Conservation (phyloP, 2,113 vertebrate genomes). For the Raphicerus campestris region DNA sequence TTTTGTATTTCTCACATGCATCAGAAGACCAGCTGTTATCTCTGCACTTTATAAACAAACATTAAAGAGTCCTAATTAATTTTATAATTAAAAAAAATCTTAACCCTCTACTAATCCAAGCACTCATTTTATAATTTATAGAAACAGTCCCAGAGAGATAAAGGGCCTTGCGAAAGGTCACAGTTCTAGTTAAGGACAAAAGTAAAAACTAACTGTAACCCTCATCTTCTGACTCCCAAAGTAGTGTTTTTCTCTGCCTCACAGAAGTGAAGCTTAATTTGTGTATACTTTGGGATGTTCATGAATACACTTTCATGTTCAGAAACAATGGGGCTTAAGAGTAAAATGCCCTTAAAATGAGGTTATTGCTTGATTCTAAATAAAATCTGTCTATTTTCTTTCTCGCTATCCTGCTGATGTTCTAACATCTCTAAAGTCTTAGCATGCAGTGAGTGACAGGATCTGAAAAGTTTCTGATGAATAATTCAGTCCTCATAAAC, state of each 20-base stretch:
- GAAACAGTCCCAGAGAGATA: background rate
- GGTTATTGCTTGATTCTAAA: background rate
- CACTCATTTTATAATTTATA: slow-evolving; percentile 8
- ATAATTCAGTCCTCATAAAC: slow-evolving; percentile 48
- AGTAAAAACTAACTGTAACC: background rate
- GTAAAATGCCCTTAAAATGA: background rate
- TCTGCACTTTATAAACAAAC: background rate
- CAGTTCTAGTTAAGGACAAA: background rate
- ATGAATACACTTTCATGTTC: background rate
- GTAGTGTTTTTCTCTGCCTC: background rate
- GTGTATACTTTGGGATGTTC: background rate
- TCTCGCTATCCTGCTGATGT: background rate
- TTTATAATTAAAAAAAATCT: background rate
- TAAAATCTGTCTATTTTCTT: background rate
- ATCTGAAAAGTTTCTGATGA: slow-evolving; percentile 44
- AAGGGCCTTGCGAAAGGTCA: background rate
- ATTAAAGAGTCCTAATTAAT: background rate
- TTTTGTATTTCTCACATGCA: background rate
- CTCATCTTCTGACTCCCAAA: background rate
- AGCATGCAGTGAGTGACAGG: background rate
- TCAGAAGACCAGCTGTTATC: background rate
- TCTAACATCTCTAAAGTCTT: background rate
- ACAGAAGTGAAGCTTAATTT: background rate
- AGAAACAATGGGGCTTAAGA: background rate
- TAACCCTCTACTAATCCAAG: background rate